Evolutionary conservation across 2,888 invertebrate genomes (phyloP).

Genomic region (Agrilus mali): DNA sequence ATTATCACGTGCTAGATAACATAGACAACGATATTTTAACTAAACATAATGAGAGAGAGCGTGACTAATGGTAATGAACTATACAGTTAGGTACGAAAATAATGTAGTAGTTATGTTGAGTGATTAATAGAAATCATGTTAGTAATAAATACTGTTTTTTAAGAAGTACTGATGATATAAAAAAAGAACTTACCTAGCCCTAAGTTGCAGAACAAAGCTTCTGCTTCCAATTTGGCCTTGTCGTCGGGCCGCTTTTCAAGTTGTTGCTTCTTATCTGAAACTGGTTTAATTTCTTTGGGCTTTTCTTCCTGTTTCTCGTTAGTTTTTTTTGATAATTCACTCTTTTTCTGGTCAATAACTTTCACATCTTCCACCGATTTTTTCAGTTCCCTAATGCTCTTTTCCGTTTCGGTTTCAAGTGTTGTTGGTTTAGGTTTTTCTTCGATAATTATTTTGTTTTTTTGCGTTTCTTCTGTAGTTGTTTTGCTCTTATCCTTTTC

Average conservation of each 20-base stretch:
- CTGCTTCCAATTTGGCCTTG: constrained; percentile 45
- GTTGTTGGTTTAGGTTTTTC: constrained; percentile 1
- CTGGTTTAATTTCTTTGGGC: constrained; percentile 15
- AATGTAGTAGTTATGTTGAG: not conserved
- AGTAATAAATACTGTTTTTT: not conserved
- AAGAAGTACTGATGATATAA: not conserved
- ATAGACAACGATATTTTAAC: not conserved
- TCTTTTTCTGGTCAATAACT: too few species aligned
- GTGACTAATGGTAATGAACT: not conserved
- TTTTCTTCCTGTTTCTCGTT: constrained; percentile 7
- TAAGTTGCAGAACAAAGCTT: constrained; percentile 60
- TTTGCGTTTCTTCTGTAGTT: constrained; percentile 2
- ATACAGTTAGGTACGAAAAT: not conserved
- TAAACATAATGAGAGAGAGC: not conserved
- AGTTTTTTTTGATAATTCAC: not conserved
- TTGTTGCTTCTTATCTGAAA: constrained; percentile 12
- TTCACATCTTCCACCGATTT: not conserved
- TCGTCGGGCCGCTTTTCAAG: constrained; percentile 23
- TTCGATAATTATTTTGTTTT: constrained; percentile 2
- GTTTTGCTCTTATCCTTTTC: constrained; percentile 1
- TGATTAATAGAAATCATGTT: not conserved
- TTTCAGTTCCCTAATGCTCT: not conserved
- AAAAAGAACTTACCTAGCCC: constrained; percentile 49
- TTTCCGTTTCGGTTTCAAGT: constrained; percentile 7
- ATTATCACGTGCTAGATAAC: too few species aligned